A percentile compares a stretch with the other conserved stretches of the same genome.
Conservation (phyloP, 2,888 invertebrate genomes). For the Clepsis dumicolana region DNA sequence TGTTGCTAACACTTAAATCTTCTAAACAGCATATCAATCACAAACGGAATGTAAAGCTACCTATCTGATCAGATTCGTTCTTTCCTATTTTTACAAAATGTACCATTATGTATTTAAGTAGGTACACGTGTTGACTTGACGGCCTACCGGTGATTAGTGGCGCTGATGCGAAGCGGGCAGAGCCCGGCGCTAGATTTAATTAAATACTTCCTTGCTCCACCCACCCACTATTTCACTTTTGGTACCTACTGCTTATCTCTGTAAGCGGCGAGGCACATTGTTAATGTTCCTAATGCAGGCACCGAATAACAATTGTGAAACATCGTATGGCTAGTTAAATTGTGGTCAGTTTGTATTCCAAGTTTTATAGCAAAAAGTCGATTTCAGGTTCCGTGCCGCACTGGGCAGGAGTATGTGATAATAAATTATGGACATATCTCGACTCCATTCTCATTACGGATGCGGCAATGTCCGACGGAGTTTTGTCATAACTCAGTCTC, state of each 20-base stretch:
- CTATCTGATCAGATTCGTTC: neutral
- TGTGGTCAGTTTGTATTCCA: conserved; percentile 46
- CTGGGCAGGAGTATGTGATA: conserved; percentile 73
- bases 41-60: too few species aligned
- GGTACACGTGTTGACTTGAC: conserved; percentile 72
- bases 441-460: conserved; percentile 85
- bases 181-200: conserved; percentile 79
- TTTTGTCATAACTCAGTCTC: conserved; percentile 86
- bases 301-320: conserved; percentile 28
- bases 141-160: conserved; percentile 81
- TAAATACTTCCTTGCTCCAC: conserved; percentile 76
- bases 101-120: conserved; percentile 58
- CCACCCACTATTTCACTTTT: conserved; percentile 76
- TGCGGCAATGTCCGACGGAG: conserved; percentile 85
- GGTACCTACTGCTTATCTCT: conserved; percentile 68
- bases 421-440: conserved; percentile 83
- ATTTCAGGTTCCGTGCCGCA: conserved; percentile 60
- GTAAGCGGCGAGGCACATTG: conserved; percentile 54
- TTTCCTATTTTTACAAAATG: neutral
- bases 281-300: conserved; percentile 54
- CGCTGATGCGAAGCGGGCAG: conserved; percentile 73
- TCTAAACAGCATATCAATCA: neutral
- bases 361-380: conserved; percentile 65
- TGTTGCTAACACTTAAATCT: too few species aligned
- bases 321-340: conserved; percentile 43